Evolutionary conservation across 2,113 vertebrate genomes (phyloP).

Genomic region (Hydrolagus affinis): DNA sequence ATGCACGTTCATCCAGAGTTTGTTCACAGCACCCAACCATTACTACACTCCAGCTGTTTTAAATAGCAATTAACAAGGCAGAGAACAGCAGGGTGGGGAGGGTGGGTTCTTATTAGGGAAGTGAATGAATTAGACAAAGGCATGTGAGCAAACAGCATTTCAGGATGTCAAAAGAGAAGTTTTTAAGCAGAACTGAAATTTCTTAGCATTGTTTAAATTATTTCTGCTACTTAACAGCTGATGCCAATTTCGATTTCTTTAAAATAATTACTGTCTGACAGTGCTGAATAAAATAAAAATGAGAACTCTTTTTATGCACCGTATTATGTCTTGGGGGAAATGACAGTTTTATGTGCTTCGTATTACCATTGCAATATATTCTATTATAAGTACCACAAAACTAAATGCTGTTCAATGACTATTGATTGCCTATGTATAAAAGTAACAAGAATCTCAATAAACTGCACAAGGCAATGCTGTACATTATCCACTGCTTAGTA

Average conservation of each 20-base stretch:
- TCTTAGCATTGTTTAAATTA: neutral
- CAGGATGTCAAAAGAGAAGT: neutral
- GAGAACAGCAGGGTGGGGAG: neutral
- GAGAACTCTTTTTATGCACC: neutral
- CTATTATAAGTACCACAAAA: neutral
- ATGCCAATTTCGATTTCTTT: neutral
- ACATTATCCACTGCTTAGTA: no score
- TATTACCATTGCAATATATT: neutral
- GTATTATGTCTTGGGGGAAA: neutral
- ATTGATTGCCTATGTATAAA: neutral
- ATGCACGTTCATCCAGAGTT: neutral
- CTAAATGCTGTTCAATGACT: neutral
- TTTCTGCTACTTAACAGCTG: constrained; percentile 8
- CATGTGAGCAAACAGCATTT: neutral
- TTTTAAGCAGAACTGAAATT: neutral
- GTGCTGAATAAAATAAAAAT: neutral
- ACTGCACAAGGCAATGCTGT: neutral
- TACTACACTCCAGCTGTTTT: neutral
- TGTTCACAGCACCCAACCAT: neutral
- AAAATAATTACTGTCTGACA: neutral
- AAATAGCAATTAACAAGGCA: neutral
- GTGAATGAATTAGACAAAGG: neutral
- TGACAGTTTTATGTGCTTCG: neutral
- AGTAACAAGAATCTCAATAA: neutral
- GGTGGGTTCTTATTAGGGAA: neutral